A percentile compares a stretch with the other conserved stretches of the same genome.
Conservation (phyloP, 2,113 vertebrate genomes). For the Perca fluviatilis region DNA sequence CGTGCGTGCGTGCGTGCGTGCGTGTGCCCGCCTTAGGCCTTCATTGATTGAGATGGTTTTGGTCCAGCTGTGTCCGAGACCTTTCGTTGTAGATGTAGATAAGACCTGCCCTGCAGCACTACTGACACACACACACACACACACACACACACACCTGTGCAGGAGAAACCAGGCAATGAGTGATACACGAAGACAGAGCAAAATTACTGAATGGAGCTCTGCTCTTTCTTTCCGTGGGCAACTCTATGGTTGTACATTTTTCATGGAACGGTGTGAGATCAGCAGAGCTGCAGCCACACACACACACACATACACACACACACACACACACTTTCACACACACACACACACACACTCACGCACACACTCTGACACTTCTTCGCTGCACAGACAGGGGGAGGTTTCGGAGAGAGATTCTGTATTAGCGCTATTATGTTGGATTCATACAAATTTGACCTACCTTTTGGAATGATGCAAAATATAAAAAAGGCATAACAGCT, state of each 20-base stretch:
- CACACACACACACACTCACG: no score
- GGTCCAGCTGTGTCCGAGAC: slow-evolving; percentile 45
- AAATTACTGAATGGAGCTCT: slow-evolving; percentile 12
- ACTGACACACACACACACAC: slow-evolving; percentile 7
- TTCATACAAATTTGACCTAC: background rate
- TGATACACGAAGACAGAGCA: background rate
- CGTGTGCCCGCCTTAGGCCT: slow-evolving; percentile 18
- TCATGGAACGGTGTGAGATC: slow-evolving; percentile 1
- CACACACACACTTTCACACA: no score
- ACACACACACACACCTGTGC: background rate
- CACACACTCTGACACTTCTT: background rate
- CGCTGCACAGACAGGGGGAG: background rate
- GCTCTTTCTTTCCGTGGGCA: slow-evolving; percentile 17
- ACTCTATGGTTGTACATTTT: slow-evolving; percentile 19
- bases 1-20: slow-evolving; percentile 7
- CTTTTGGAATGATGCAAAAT: background rate
- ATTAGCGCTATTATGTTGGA: background rate
- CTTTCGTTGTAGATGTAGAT: slow-evolving; percentile 23
- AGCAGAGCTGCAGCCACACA: background rate
- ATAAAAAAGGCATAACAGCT: background rate
- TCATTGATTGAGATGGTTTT: slow-evolving; percentile 50
- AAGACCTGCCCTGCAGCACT: slow-evolving; percentile 18
- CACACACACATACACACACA: no score
- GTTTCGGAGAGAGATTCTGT: background rate
- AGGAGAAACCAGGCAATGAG: slow-evolving; percentile 16